Base-by-base conservation (phyloP, 2,113 vertebrate genomes). In the Tachysurus fulvidraco region DNA sequence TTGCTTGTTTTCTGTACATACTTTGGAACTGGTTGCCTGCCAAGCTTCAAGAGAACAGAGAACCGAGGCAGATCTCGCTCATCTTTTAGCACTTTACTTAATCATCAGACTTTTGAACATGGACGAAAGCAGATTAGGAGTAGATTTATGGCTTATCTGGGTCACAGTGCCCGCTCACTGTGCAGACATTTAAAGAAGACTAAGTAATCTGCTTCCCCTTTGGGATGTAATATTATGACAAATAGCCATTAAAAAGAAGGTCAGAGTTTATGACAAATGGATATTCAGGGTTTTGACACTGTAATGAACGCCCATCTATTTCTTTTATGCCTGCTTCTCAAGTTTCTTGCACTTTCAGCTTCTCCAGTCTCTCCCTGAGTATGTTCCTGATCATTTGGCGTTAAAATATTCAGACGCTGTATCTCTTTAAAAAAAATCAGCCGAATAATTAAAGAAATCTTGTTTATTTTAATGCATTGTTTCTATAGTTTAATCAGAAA, bases 341-440 rank as follows among this genome's bases (percentile, higher is more conserved):
- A 36, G 44, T 62, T 83, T 46, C 28, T 80, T 52, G 52, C n/a
- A 57, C 60, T 46, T 86, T 77, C 14, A 6, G 6, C 71, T 74
- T 13, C 67, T 46, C 44, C 25, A 25, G 21, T 74, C 23, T 74
- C 41, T 74, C 9, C 23, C 23, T 19, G n/a, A 87, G 28, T 78
- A 60, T 87, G 85, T 85, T 87, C 85, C 65, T 84, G 76, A 89
- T 85, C 83, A 74, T 64, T 69, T 44, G 21, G 52, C 23, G 60
- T 55, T 82, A 30, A 78, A 46, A 82, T 54, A 62, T 55, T 81
- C 64, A 54, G 23, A 78, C 55, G 59, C 65, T 67, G 50, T 14
- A 44, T 60, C 11, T 65, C 41, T 30, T 86, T 14, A 50, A 50
- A 50, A 50, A 7, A 50, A 50, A 50, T 76, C 79, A 46, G 52